Evolutionary conservation across 92 coral and sea anemone genomes (phyloP).

Genomic region (Palythoa caribaeorum): DNA sequence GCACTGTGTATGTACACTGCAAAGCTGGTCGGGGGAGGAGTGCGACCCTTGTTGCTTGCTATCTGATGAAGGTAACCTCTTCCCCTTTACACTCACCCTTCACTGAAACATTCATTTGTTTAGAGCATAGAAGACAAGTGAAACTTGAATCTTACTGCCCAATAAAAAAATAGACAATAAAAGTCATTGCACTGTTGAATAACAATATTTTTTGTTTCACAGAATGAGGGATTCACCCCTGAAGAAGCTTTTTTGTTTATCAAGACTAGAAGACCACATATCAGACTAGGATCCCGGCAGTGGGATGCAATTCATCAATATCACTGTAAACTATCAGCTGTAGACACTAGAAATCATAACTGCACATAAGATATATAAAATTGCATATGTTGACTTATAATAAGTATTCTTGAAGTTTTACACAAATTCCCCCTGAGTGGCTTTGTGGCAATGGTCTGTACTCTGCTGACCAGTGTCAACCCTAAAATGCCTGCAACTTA

Average conservation of each 20-base stretch:
- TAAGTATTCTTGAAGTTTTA: too few species aligned
- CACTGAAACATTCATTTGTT: background rate
- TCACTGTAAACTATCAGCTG: slow-evolving; percentile 36
- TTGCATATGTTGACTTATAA: too few species aligned
- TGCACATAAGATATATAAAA: too few species aligned
- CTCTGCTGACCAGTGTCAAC: too few species aligned
- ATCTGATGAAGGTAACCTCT: slow-evolving; percentile 83
- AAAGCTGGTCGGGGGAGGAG: slow-evolving; percentile 98
- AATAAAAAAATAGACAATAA: too few species aligned
- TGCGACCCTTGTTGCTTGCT: slow-evolving; percentile 94
- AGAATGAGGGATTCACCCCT: slow-evolving; percentile 79
- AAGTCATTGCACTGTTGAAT: too few species aligned
- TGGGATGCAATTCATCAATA: slow-evolving; percentile 78
- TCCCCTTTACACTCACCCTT: background rate
- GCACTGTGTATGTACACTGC: slow-evolving; percentile 93
- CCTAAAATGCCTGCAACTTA: too few species aligned
- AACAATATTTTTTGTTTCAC: background rate
- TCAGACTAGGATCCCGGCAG: slow-evolving; percentile 82
- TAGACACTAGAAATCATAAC: background rate
- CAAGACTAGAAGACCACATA: slow-evolving; percentile 84
- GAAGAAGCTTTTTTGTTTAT: slow-evolving; percentile 73
- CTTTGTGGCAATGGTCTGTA: too few species aligned
- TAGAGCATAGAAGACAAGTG: too few species aligned
- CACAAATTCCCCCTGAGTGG: too few species aligned
- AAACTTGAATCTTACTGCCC: too few species aligned